phyloP scores from a whole-genome alignment of 2,888 invertebrate genomes.

The Tigriopus californicus region DNA sequence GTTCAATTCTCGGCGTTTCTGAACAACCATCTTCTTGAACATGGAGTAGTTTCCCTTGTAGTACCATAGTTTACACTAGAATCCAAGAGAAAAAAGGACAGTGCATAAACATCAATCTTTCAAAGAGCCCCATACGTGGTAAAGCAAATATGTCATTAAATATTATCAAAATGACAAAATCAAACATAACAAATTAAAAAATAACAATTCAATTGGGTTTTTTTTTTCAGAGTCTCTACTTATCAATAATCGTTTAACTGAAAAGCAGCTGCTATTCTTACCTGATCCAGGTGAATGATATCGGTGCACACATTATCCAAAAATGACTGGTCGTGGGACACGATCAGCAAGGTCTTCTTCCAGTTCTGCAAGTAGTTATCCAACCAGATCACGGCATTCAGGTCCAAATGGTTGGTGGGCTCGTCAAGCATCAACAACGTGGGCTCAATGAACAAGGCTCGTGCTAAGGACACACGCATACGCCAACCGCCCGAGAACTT shows the following conservation, averaged over 20 bases:
- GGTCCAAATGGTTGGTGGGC: slow-evolving; percentile 96
- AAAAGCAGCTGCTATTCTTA: not conserved
- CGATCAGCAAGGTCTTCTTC: slow-evolving; percentile 95
- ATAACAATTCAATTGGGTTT: too few relatives aligned
- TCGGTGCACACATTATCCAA: slow-evolving; percentile 98
- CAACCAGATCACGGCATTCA: slow-evolving; percentile 99
- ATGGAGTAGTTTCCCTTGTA: slow-evolving; percentile 95
- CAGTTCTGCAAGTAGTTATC: slow-evolving; percentile 54
- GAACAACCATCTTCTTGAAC: slow-evolving; percentile 96
- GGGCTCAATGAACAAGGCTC: slow-evolving; percentile 90
- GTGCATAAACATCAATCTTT: too few relatives aligned
- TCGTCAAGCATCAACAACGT: slow-evolving; percentile 92
- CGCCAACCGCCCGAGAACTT: slow-evolving; percentile 74
- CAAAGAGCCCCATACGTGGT: too few relatives aligned
- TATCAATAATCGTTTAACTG: too few relatives aligned
- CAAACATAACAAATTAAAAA: too few relatives aligned
- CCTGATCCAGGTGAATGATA: slow-evolving; percentile 81
- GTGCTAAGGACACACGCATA: slow-evolving; percentile 92
- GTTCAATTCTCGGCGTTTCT: slow-evolving; percentile 44
- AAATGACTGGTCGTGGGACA: slow-evolving; percentile 99
- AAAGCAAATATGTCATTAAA: too few relatives aligned
- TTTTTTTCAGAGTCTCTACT: too few relatives aligned
- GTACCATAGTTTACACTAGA: slow-evolving; percentile 33
- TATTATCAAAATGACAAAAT: too few relatives aligned
- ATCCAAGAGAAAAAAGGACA: not conserved